phyloP scores from a whole-genome alignment of 2,113 vertebrate genomes.

The Tichodroma muraria region DNA sequence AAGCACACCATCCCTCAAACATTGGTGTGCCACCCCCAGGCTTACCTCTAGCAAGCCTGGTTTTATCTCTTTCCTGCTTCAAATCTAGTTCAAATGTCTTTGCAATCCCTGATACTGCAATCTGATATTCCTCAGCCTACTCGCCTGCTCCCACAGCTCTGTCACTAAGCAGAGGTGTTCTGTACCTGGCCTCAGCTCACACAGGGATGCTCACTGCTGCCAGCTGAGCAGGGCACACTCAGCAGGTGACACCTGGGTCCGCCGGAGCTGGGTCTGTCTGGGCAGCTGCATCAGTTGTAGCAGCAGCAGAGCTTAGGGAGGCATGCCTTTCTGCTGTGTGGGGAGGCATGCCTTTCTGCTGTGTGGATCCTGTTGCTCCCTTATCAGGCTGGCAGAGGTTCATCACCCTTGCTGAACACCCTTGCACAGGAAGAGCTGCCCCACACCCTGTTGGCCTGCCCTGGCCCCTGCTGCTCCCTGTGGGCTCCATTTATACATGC shows the following conservation, averaged over 20 bases:
- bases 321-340: not conserved
- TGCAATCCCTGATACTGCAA: not conserved
- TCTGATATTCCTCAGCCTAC: not conserved
- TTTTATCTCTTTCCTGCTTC: not conserved
- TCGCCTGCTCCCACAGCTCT: fast-evolving
- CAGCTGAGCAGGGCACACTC: not conserved
- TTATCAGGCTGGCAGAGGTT: not conserved
- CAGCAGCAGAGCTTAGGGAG: not conserved
- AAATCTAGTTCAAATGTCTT: not conserved
- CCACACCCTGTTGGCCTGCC: not conserved
- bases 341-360: not conserved
- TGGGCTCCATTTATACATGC: not conserved
- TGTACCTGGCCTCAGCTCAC: not conserved
- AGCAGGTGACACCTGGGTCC: not conserved
- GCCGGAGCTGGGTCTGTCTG: not conserved
- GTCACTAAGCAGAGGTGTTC: not conserved
- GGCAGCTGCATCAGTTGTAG: not conserved
- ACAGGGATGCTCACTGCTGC: not conserved
- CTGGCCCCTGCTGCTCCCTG: not conserved
- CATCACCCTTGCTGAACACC: not conserved
- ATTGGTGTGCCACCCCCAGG: not conserved
- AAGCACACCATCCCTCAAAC: not conserved
- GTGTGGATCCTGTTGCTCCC: not conserved
- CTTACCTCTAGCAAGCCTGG: not conserved
- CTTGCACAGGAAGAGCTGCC: fast-evolving